phyloP scores from a whole-genome alignment of 1,140 invertebrate species.

The Bilobella aurantiaca region DNA sequence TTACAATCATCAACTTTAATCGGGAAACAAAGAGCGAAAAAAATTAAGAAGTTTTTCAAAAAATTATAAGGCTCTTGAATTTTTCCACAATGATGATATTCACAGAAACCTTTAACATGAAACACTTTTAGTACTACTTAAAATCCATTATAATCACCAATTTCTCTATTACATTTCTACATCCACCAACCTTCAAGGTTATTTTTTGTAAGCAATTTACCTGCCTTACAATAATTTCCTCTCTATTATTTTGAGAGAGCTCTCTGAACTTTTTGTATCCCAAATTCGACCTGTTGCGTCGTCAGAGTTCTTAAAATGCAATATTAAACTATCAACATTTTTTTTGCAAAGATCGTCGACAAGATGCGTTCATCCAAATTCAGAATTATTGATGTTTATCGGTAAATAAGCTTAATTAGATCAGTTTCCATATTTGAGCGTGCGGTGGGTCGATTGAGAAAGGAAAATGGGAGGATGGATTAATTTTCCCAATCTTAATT shows the following conservation, averaged over 20 bases:
- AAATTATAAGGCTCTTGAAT: no score
- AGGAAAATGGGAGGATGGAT: not conserved
- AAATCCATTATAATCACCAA: not conserved
- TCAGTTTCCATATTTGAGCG: not conserved
- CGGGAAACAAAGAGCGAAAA: no score
- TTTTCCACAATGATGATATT: not conserved
- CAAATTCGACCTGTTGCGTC: not conserved
- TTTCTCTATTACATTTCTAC: not conserved
- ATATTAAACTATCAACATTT: not conserved
- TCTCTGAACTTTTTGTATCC: not conserved
- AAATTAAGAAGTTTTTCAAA: no score
- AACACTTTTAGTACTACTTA: not conserved
- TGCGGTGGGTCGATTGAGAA: not conserved
- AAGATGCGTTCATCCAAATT: not conserved
- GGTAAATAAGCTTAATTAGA: not conserved
- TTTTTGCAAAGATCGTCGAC: not conserved
- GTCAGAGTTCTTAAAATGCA: no score
- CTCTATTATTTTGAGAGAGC: no score
- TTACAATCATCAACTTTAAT: no score
- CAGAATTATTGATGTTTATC: not conserved
- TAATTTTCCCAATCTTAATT: constrained; percentile 4
- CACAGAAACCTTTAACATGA: not conserved
- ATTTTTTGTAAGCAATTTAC: not conserved
- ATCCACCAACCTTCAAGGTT: not conserved
- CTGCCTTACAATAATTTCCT: not conserved